These are phyloP conservation scores for Salvelinus sp. DNA, from an alignment of 2,113 vertebrate genomes.

Conservation along the genomic window DNA sequence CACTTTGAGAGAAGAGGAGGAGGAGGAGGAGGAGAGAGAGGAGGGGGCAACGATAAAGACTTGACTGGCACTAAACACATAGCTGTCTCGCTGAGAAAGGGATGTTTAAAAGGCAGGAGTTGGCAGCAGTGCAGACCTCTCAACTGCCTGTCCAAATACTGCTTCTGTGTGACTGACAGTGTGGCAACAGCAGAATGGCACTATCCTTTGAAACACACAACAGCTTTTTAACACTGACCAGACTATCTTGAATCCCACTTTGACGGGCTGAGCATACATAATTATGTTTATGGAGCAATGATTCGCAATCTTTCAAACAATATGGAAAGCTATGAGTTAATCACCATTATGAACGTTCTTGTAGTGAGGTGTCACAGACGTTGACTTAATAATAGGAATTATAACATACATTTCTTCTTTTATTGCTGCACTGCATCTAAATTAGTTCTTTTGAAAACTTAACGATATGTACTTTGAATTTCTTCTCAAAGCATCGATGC, in stretches of 20 bases:
- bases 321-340: conserved; percentile 51
- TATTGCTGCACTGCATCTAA: not conserved
- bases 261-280: conserved; percentile 2
- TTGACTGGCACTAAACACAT: not conserved
- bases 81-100: conserved; percentile 33
- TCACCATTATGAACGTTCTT: not conserved
- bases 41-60: not conserved
- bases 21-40: not conserved
- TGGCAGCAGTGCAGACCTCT: conserved; percentile 65
- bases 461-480: conserved; percentile 33
- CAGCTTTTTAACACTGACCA: conserved; percentile 50
- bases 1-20: conserved; percentile 34
- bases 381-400: not conserved
- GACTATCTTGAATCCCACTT: conserved; percentile 41
- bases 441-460: conserved; percentile 12
- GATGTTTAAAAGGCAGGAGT: conserved; percentile 69
- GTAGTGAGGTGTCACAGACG: not conserved
- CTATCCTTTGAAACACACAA: conserved; percentile 60
- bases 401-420: not conserved
- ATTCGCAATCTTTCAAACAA: conserved; percentile 42
- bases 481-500: conserved; percentile 31
- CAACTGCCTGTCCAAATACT: conserved; percentile 73
- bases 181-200: conserved; percentile 58
- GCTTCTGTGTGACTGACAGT: conserved; percentile 69
- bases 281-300: conserved; percentile 13